These are phyloP conservation scores for Halocynthia aurantium DNA, from an alignment of 23 tunicate genomes.

Conservation along the genomic window DNA sequence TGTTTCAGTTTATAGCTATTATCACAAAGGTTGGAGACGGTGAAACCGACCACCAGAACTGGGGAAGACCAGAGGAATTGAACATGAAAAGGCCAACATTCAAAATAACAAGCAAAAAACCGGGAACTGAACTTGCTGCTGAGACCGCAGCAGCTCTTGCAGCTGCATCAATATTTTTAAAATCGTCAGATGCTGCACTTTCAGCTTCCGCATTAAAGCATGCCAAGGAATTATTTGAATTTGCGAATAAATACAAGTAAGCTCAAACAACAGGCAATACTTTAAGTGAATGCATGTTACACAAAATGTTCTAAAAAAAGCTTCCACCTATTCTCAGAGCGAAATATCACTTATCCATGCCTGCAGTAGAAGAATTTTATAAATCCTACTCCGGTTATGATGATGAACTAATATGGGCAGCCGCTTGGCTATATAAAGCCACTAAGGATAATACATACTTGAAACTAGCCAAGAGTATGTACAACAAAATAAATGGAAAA, in stretches of 20 bases:
- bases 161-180: conserved; percentile 77
- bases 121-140: conserved; percentile 92
- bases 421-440: conserved; percentile 81
- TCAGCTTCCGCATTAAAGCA: conserved; percentile 47
- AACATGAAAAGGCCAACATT: conserved; percentile 43
- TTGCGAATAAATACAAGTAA: conserved; percentile 64
- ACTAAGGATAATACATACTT: conserved; percentile 54
- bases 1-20: neutral
- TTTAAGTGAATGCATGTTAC: neutral
- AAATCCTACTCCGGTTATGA: conserved; percentile 70
- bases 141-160: conserved; percentile 98
- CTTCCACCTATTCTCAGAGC: neutral
- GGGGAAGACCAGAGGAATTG: conserved; percentile 85
- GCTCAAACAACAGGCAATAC: conserved; percentile 48
- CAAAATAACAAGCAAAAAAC: conserved; percentile 41
- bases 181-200: conserved; percentile 39
- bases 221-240: conserved; percentile 68
- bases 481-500: conserved; percentile 8
- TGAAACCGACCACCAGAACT: conserved; percentile 46
- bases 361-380: conserved; percentile 58
- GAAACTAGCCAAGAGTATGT: conserved; percentile 23
- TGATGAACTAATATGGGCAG: conserved; percentile 92
- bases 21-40: conserved; percentile 61
- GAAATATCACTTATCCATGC: conserved; percentile 60
- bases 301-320: too few relatives aligned